Base-by-base conservation (phyloP, 2,888 invertebrate genomes). In the Syrista parreyssii region DNA sequence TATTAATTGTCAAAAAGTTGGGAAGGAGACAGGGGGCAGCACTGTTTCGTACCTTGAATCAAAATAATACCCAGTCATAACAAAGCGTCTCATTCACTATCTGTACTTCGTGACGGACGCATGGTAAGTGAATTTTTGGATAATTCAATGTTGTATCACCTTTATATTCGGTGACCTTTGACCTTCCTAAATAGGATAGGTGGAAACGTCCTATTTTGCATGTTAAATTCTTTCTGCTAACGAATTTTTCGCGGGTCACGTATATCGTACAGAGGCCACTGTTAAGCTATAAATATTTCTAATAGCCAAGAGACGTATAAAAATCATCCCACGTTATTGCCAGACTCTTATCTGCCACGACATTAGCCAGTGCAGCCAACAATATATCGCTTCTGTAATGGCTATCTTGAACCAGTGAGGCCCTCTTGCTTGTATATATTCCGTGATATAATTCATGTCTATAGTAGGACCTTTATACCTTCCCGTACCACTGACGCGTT, bases 381-480 rank as follows among this genome's bases (percentile, higher is more conserved):
- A 74, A 80, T 80, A 78, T 81, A 81, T 81, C 77, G 77, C 80
- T 74, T 31, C 40, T 78, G 75, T 76, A 81, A 81, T 79, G 80
- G 80, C 35, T 55, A 72, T 72, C 35, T 78, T 68, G n/a, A 30
- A 3, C 68, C 12, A 33, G 23, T 55, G 55, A 55, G 55, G 23
- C 55, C 23, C 55, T 55, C 55, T 2, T 55, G 23, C 23, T 23
- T 34, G 4, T 36, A 15, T 55, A 55, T 55, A 55, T 23, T 23
- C 55, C 6, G 1, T 9, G 55, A 55, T 55, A 55, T 55, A 55
- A 55, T 23, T 55, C 55, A 55, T 23, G 55, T 55, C 23, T 23
- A 55, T 55, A 55, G 23, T 55, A 55, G 23, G 9, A 55, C 55
- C 55, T 55, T 55, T 55, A 55, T 55, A 55, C 55, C 9, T 55